Percentiles rank a stretch among this genome's conserved stretches.
These are phyloP conservation scores for Thripadectes ignobilis DNA, from an alignment of 2,797 vertebrate genomes.

Conservation along the genomic window DNA sequence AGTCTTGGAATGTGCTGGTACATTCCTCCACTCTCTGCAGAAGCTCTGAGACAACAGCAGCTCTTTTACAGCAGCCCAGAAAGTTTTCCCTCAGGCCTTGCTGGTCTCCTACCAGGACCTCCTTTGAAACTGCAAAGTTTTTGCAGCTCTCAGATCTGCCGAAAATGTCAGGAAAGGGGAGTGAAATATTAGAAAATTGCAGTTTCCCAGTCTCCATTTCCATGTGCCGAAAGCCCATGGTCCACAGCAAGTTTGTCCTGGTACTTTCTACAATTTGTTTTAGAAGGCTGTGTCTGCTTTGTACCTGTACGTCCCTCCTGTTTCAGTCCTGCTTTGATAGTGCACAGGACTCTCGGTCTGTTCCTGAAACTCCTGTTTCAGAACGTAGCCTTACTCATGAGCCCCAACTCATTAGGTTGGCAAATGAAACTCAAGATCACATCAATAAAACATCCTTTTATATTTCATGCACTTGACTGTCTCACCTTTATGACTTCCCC, in stretches of 20 bases:
- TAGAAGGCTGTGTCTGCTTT: not conserved
- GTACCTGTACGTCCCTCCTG: rapidly evolving
- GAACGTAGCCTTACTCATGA: not conserved
- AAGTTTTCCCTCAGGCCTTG: not conserved
- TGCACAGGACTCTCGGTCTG: not conserved
- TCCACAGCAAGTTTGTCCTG: not conserved
- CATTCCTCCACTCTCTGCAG: not conserved
- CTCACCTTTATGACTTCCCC: not conserved
- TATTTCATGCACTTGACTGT: not conserved
- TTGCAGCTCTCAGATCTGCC: not conserved
- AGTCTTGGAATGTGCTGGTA: not conserved
- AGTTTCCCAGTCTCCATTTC: not conserved
- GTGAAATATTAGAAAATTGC: not conserved
- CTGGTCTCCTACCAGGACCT: not conserved
- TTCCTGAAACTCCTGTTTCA: not conserved
- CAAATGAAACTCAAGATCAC: not conserved
- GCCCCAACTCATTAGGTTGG: not conserved
- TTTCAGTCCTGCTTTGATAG: not conserved
- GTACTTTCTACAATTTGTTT: not conserved
- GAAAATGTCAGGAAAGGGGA: not conserved
- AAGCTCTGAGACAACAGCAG: not conserved
- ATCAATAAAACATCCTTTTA: not conserved
- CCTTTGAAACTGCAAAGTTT: conserved; percentile 1
- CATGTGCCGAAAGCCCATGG: not conserved
- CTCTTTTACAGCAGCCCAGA: not conserved